Percentiles rank a stretch among this genome's conserved stretches.
phyloP scores from a whole-genome alignment of 2,888 invertebrate genomes.

The Luffia ferchaultella region DNA sequence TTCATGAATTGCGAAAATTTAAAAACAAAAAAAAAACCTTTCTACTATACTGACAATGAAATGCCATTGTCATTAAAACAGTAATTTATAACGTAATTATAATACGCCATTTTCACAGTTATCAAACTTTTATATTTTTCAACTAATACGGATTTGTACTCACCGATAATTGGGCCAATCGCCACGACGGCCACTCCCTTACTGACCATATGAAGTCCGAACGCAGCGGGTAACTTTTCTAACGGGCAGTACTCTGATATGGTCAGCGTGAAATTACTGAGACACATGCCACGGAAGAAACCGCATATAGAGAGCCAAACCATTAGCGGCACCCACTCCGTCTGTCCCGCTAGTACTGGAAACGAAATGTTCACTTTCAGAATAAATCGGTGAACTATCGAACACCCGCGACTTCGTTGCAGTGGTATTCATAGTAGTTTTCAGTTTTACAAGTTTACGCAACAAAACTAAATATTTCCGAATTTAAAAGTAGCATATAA shows the following conservation, averaged over 20 bases:
- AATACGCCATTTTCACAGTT: too few species aligned
- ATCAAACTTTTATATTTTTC: too few species aligned
- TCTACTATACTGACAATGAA: too few species aligned
- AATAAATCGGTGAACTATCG: not conserved
- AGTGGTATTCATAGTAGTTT: not conserved
- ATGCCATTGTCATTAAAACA: too few species aligned
- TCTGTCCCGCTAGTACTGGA: slow-evolving; percentile 77
- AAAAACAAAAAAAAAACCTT: too few species aligned
- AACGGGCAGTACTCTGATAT: slow-evolving; percentile 78
- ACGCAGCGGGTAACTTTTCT: slow-evolving; percentile 78
- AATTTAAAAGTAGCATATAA: too few species aligned
- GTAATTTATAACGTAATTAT: too few species aligned
- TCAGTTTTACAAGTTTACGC: too few species aligned
- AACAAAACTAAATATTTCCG: too few species aligned
- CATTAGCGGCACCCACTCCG: slow-evolving; percentile 73
- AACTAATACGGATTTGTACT: too few species aligned
- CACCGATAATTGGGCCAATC: slow-evolving; percentile 76
- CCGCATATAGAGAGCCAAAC: slow-evolving; percentile 78
- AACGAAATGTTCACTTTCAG: slow-evolving; percentile 18
- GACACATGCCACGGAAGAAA: slow-evolving; percentile 79
- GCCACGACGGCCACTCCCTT: slow-evolving; percentile 75
- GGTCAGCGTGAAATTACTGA: slow-evolving; percentile 81
- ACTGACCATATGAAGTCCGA: slow-evolving; percentile 80
- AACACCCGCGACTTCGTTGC: not conserved
- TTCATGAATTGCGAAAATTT: too few species aligned